Evolutionary conservation across 1,140 invertebrate genomes (phyloP).

Genomic region (Drosophila triauraria): DNA sequence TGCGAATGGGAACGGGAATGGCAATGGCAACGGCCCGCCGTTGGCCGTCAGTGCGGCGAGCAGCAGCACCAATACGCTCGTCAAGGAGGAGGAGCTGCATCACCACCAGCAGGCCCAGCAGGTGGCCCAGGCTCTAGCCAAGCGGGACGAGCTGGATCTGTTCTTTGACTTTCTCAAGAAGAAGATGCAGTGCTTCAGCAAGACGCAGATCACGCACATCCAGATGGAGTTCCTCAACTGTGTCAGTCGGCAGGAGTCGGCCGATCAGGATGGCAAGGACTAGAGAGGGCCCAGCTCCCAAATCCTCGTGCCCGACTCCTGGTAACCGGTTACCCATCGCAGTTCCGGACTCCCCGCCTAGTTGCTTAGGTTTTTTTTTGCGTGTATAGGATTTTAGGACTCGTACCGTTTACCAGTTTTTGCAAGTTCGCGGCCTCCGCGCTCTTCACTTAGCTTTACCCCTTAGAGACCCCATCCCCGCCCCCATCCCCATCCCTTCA

Average conservation of each 20-base stretch:
- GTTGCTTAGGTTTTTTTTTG: slow-evolving; percentile 44
- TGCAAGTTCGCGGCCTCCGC: not conserved
- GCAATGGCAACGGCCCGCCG: slow-evolving; percentile 6
- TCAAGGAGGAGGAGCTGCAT: slow-evolving; percentile 62
- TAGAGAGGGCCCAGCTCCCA: slow-evolving; percentile 70
- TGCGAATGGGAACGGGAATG: too few species aligned
- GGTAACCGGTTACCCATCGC: not conserved
- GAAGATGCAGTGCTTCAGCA: slow-evolving; percentile 79
- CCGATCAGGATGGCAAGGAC: slow-evolving; percentile 92
- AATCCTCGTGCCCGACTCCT: not conserved
- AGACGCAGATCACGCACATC: slow-evolving; percentile 78
- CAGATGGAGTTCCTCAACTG: slow-evolving; percentile 83
- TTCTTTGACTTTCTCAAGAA: slow-evolving; percentile 83
- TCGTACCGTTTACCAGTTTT: slow-evolving; percentile 49
- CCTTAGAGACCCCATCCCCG: not conserved
- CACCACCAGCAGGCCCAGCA: slow-evolving; percentile 42
- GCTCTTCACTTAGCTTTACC: slow-evolving; percentile 47
- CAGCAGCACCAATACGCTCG: slow-evolving; percentile 64
- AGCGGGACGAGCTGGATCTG: slow-evolving; percentile 76
- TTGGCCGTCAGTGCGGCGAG: slow-evolving; percentile 63
- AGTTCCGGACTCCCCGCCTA: slow-evolving; percentile 11
- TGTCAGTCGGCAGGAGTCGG: slow-evolving; percentile 72
- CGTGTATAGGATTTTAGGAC: slow-evolving; percentile 45
- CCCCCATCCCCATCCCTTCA: slow-evolving; percentile 1
- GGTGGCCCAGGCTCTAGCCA: slow-evolving; percentile 51